Conservation (phyloP, 2,797 vertebrate genomes). For the Acanthiza pusilla region DNA sequence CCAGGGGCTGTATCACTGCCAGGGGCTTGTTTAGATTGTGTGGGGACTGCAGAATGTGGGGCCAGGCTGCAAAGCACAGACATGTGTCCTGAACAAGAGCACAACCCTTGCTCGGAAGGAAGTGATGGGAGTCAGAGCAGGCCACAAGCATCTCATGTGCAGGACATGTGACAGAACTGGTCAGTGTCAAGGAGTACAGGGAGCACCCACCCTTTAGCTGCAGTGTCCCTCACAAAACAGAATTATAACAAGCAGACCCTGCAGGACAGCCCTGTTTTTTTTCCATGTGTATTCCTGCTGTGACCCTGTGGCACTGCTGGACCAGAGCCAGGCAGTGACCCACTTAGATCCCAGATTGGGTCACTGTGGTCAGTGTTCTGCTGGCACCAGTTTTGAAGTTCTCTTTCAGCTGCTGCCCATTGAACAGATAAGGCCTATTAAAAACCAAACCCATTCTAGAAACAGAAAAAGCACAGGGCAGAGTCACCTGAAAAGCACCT, state of each 20-base stretch:
- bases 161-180: background rate
- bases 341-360: background rate
- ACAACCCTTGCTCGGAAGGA: background rate
- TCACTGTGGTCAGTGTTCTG: background rate
- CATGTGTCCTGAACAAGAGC: accelerated
- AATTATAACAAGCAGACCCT: background rate
- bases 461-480: background rate
- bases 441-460: background rate
- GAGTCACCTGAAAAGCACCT: background rate
- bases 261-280: background rate
- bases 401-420: background rate
- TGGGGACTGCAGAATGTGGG: background rate
- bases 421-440: accelerated
- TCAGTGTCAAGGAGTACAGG: background rate
- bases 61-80: background rate
- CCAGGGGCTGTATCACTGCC: background rate
- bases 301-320: background rate
- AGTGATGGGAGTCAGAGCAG: accelerated
- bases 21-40: background rate
- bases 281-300: background rate
- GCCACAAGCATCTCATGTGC: accelerated
- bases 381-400: background rate
- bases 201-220: background rate
- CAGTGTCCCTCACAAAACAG: background rate
- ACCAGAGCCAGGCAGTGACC: background rate